A percentile compares a stretch with the other conserved stretches of the same genome.
Conservation (phyloP, 2,888 invertebrate species). For the Strigamia crassipes region DNA sequence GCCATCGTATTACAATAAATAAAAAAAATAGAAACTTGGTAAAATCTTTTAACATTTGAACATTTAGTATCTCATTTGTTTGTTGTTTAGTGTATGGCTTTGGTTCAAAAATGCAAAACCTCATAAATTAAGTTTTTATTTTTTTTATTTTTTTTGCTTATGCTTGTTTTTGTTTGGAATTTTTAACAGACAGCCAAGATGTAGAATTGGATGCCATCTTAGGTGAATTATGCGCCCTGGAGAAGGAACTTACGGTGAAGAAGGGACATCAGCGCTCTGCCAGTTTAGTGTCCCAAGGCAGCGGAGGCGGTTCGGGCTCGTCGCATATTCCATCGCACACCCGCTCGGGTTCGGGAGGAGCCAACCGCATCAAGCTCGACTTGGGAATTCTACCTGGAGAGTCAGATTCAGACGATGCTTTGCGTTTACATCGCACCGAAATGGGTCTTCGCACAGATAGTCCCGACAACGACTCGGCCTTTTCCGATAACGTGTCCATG, state of each 20-base stretch:
- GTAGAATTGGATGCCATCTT: slow-evolving; percentile 96
- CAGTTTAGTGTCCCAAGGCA: slow-evolving; percentile 54
- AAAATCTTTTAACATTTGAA: neutral
- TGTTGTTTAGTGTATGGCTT: neutral
- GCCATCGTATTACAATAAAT: no score
- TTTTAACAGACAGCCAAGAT: slow-evolving; percentile 81
- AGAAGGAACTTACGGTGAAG: slow-evolving; percentile 61
- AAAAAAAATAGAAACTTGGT: neutral
- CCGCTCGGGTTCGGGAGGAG: slow-evolving; percentile 48
- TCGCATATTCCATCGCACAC: slow-evolving; percentile 48
- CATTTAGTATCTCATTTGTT: neutral
- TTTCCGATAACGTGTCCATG: slow-evolving; percentile 95
- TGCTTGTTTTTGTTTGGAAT: neutral
- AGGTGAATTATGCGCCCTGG: slow-evolving; percentile 91
- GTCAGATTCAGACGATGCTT: slow-evolving; percentile 36
- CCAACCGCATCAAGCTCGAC: slow-evolving; percentile 45
- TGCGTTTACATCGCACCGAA: slow-evolving; percentile 43
- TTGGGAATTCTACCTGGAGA: slow-evolving; percentile 43
- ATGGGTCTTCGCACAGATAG: slow-evolving; percentile 77
- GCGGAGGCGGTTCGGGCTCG: slow-evolving; percentile 47
- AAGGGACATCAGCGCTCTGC: slow-evolving; percentile 53
- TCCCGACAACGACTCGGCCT: slow-evolving; percentile 97
- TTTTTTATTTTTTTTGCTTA: no score
- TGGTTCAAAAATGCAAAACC: neutral
- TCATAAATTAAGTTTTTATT: no score